Evolutionary conservation across 2,888 invertebrate species (phyloP).

Genomic region (Xanthorhoe designata): DNA sequence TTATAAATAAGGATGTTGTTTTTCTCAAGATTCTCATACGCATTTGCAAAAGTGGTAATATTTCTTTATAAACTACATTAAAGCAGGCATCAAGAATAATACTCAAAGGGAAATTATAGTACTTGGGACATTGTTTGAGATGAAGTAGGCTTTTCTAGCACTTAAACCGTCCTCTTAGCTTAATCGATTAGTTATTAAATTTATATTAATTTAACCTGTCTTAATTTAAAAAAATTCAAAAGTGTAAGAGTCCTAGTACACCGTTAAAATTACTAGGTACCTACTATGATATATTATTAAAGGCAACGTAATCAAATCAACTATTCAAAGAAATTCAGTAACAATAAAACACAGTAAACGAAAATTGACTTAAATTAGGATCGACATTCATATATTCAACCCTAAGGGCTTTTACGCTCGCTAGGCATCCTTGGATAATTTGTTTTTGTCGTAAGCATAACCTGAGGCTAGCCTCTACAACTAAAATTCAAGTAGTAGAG

Average conservation of each 20-base stretch:
- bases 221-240: too few relatives aligned
- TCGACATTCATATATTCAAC: conserved; percentile 49
- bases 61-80: background rate
- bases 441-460: conserved; percentile 63
- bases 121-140: too few relatives aligned
- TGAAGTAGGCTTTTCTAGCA: too few relatives aligned
- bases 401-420: conserved; percentile 52
- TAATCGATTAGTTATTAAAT: too few relatives aligned
- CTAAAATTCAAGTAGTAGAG: background rate
- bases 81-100: too few relatives aligned
- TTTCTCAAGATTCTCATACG: background rate
- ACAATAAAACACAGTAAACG: conserved; percentile 27
- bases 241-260: too few relatives aligned
- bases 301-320: background rate
- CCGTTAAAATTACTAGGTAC: too few relatives aligned
- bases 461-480: conserved; percentile 44
- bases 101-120: too few relatives aligned
- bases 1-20: conserved; percentile 12
- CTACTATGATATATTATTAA: too few relatives aligned
- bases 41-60: background rate
- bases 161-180: too few relatives aligned
- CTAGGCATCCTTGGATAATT: conserved; percentile 59
- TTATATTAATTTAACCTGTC: too few relatives aligned
- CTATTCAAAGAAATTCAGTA: conserved; percentile 14
- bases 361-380: conserved; percentile 49